Evolutionary conservation across 1,140 invertebrate species (phyloP), one percentile per base, ranked within the genome.

Genomic region (Bombus confusus): DNA sequence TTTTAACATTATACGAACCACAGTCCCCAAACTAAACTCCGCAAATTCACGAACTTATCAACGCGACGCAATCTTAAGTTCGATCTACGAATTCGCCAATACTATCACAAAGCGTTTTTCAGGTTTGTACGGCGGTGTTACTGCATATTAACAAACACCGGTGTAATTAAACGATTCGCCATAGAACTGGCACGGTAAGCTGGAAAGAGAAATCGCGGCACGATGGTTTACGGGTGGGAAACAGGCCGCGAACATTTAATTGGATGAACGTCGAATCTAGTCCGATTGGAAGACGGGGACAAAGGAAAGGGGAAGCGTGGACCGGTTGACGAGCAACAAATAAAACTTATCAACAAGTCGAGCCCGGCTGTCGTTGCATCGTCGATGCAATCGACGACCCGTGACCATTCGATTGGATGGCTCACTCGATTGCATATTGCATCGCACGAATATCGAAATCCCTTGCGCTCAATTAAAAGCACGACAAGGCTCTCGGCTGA

Each of bases 381-480:
- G 59, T 39, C 76, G 57, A 66, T 77, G 80, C 85, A 71, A 79
- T 66, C 88, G 87, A 78, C 74, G 74, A 66, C 52, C 47, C 66
- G 86, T 83, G 77, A 86, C 72, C 57, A 72, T 90, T 90, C 75
- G 83, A 90, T 90, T 86, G 88, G 86, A 86, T 86, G 75, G 86
- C 80, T 81, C 77, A 76, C 31, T 85, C 86, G 77, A 88, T 84
- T 84, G 88, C 89, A 90, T 90, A 90, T 90, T 86, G 88, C 86
- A 90, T 82, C 83, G 62, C 80, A 41, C 88, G 69, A 85, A 90
- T 87, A 90, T 83, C 89, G 86, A 90, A 90, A 86, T 81, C 89
- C 86, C 86, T 84, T 77, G 88, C 86, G 86, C 88, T 90, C 88
- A 86, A 90, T 90, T 88, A 90, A 90, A 90, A 87, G 71, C 76